Evolutionary conservation across 2,888 invertebrate genomes (phyloP).

Genomic region (Ophion ventricosus): DNA sequence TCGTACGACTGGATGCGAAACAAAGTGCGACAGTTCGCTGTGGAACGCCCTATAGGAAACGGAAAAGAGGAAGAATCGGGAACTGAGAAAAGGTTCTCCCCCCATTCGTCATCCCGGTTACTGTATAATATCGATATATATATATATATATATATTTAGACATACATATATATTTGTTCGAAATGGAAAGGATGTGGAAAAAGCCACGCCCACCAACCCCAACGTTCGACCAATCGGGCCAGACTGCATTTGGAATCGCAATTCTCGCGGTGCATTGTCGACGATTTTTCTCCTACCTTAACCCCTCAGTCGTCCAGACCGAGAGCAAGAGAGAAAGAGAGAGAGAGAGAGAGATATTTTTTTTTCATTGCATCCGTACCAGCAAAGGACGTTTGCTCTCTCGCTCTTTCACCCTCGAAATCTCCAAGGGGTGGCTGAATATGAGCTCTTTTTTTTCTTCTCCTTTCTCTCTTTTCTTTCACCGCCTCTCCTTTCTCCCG

Average conservation of each 20-base stretch:
- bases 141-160: background rate
- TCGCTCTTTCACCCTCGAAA: slow-evolving; percentile 22
- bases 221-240: slow-evolving; percentile 77
- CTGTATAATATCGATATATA: background rate
- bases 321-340: background rate
- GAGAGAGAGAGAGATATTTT: slow-evolving; percentile 17
- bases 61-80: slow-evolving; percentile 33
- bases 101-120: slow-evolving; percentile 7
- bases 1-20: background rate
- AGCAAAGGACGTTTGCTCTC: slow-evolving; percentile 14
- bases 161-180: slow-evolving; percentile 72
- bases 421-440: slow-evolving; percentile 44
- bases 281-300: slow-evolving; percentile 70
- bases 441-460: slow-evolving; percentile 23
- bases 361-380: slow-evolving; percentile 44
- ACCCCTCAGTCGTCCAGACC: slow-evolving; percentile 67
- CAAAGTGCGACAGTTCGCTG: background rate
- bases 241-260: slow-evolving; percentile 81
- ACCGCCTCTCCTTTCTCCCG: slow-evolving; percentile 47
- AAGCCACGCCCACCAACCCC: slow-evolving; percentile 82
- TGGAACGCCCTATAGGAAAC: background rate
- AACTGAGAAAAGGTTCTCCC: slow-evolving; percentile 31
- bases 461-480: slow-evolving; percentile 29
- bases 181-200: slow-evolving; percentile 80
- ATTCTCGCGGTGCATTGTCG: slow-evolving; percentile 81